A percentile compares a stretch with the other conserved stretches of the same genome.
Conservation (phyloP, 1,140 invertebrate species). For the Arctopsyche grandis region DNA sequence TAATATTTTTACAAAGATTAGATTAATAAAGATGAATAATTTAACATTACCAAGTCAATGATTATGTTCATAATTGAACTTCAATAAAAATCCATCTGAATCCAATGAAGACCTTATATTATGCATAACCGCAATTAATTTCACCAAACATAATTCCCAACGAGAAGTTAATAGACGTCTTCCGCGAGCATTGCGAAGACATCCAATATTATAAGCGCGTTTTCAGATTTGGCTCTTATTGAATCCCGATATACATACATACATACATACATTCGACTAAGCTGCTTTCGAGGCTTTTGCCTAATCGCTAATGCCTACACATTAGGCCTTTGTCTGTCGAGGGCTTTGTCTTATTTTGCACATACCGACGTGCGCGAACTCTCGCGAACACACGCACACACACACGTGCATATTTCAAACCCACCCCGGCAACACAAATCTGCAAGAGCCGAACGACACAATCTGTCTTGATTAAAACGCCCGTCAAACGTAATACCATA, state of each 20-base stretch:
- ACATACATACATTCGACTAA: neutral
- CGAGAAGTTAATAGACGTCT: neutral
- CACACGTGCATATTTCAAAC: neutral
- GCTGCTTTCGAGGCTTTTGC: neutral
- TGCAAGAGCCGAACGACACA: constrained; percentile 33
- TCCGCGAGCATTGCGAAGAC: neutral
- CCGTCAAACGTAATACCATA: constrained; percentile 45
- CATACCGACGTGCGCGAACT: neutral
- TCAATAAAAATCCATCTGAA: too few species aligned
- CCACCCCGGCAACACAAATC: neutral
- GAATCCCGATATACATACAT: neutral
- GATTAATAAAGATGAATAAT: too few species aligned
- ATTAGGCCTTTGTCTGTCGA: neutral
- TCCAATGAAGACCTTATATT: too few species aligned
- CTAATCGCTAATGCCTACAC: neutral
- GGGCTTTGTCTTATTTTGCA: constrained; percentile 4
- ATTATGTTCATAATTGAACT: too few species aligned
- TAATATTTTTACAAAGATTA: too few species aligned
- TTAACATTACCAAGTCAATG: too few species aligned
- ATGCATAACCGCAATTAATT: too few species aligned
- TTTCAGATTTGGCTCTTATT: neutral
- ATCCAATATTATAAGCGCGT: neutral
- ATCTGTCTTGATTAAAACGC: constrained; percentile 51
- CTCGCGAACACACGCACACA: neutral
- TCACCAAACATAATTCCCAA: too few species aligned